A percentile compares a stretch with the other conserved stretches of the same genome.
Evolutionary conservation across 2,888 invertebrate species (phyloP).

Genomic region (Sepioteuthis lessoniana): DNA sequence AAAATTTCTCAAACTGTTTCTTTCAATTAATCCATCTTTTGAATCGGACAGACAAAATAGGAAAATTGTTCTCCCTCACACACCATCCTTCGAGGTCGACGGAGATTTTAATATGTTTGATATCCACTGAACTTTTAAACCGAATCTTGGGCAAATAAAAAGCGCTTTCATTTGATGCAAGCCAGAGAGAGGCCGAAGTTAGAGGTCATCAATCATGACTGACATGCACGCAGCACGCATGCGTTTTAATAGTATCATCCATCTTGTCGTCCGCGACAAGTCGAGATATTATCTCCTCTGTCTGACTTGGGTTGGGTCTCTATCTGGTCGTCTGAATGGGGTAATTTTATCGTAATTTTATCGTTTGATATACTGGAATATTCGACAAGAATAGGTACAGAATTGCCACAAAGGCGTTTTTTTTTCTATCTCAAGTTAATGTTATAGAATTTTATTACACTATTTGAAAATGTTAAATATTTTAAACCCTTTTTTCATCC

Average conservation of each 20-base stretch:
- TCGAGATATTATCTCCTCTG: neutral
- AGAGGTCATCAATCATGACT: slow-evolving; percentile 2
- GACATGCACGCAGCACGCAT: neutral
- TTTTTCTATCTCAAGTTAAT: too few species aligned
- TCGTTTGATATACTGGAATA: neutral
- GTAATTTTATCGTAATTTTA: slow-evolving; percentile 7
- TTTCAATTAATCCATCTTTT: neutral
- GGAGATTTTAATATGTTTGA: neutral
- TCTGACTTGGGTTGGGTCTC: neutral
- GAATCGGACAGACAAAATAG: neutral
- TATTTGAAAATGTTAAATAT: too few species aligned
- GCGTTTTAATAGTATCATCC: neutral
- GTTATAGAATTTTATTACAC: too few species aligned
- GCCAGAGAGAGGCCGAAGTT: neutral
- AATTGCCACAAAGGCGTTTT: too few species aligned
- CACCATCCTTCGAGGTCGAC: too few species aligned
- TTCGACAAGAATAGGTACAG: too few species aligned
- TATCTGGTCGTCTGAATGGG: neutral
- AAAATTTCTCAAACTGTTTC: neutral
- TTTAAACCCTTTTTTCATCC: too few species aligned
- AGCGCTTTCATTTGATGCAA: neutral
- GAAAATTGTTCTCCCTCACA: neutral
- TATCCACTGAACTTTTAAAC: neutral
- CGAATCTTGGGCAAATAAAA: neutral
- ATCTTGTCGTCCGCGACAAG: neutral